Conservation (phyloP, 1,140 invertebrate genomes). For the Nylanderia fulva region DNA sequence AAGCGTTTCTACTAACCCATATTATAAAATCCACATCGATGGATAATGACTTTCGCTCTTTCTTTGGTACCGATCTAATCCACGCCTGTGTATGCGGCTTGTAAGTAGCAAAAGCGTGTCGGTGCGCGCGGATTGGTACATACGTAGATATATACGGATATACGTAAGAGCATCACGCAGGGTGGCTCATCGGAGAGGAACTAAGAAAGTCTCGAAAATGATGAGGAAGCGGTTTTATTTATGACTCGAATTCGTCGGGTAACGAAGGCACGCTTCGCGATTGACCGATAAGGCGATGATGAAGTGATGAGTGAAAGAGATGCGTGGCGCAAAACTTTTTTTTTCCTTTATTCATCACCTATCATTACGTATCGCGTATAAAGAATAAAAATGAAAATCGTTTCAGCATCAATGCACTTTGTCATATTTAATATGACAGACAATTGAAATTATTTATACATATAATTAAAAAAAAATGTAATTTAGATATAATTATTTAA, state of each 20-base stretch:
- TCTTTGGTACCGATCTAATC: constrained; percentile 47
- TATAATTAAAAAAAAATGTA: too few species aligned
- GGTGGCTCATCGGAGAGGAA: constrained; percentile 82
- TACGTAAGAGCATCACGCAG: constrained; percentile 80
- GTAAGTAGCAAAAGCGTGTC: constrained; percentile 47
- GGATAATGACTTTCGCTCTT: constrained; percentile 52
- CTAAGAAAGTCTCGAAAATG: constrained; percentile 80
- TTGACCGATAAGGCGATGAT: constrained; percentile 68
- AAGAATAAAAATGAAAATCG: background rate
- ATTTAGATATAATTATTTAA: background rate
- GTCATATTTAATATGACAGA: background rate
- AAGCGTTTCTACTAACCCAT: constrained; percentile 21
- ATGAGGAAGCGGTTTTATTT: constrained; percentile 72
- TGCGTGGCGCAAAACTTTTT: background rate
- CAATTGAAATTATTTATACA: background rate
- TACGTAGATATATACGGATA: constrained; percentile 68
- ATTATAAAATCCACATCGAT: constrained; percentile 25
- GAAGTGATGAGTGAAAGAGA: constrained; percentile 50
- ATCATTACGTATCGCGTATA: constrained; percentile 2
- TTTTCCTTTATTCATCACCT: constrained; percentile 19
- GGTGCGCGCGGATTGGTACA: constrained; percentile 52
- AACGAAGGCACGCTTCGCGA: constrained; percentile 65
- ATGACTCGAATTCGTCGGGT: constrained; percentile 58
- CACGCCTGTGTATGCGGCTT: constrained; percentile 6
- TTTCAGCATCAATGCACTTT: background rate